These are phyloP conservation scores for Ictalurus punctatus DNA, from an alignment of 2,113 vertebrate genomes.

Conservation along the genomic window DNA sequence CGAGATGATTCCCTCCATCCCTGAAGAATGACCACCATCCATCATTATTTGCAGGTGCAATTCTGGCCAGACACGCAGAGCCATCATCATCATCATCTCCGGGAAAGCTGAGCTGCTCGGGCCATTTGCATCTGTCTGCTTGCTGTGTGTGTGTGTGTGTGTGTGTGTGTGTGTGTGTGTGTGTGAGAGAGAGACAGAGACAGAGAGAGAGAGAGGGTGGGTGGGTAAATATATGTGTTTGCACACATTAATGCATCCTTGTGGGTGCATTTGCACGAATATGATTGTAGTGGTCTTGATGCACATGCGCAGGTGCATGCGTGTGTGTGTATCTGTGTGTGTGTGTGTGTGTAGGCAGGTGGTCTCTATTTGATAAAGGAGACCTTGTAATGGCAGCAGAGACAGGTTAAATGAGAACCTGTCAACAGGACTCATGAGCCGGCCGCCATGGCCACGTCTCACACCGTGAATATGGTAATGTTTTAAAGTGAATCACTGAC, in stretches of 20 bases:
- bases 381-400: constrained; percentile 58
- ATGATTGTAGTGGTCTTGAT: background rate
- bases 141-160: constrained; percentile 43
- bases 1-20: constrained; percentile 50
- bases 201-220: constrained; percentile 13
- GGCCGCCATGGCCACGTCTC: constrained; percentile 45
- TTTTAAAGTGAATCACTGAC: constrained; percentile 56
- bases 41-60: constrained; percentile 61
- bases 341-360: constrained; percentile 65
- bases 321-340: constrained; percentile 42
- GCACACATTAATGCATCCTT: background rate
- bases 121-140: constrained; percentile 59
- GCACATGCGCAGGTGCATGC: background rate
- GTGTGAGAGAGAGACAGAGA: constrained; percentile 44
- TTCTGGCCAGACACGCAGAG: constrained; percentile 46
- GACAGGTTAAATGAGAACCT: constrained; percentile 58
- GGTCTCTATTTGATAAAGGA: constrained; percentile 68
- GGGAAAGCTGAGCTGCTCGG: constrained; percentile 34
- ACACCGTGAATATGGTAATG: constrained; percentile 59
- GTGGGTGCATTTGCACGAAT: background rate
- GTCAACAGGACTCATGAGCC: constrained; percentile 57
- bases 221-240: constrained; percentile 39
- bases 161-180: constrained; percentile 46
- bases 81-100: constrained; percentile 40
- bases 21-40: constrained; percentile 55